Base-by-base conservation (phyloP, 2,797 vertebrate genomes). In the Nasua narica region DNA sequence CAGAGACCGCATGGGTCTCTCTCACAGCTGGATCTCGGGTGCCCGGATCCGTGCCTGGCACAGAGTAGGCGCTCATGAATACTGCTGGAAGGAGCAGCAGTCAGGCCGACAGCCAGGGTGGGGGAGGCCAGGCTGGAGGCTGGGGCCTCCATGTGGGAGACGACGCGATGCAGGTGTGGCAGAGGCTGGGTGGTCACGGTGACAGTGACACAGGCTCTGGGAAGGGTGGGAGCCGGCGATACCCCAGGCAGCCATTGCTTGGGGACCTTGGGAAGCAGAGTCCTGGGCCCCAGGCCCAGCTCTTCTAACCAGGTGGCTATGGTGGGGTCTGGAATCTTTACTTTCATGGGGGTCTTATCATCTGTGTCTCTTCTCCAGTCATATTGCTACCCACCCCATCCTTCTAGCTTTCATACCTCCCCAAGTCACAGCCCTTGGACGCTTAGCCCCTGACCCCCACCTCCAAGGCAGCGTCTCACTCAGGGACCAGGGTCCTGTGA, bases 181-280 rank as follows among this genome's bases (percentile, higher is more conserved):
- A 2, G 72, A 21, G 8, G 54, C 50, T 2, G 0, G 50, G 87
- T 35, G 62, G 82, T 19, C 19, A 2, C 1, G 0, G 67, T 12
- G 54, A 9, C 23, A 0, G 46, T 3, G 76, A 16, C 7, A 0
- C 0, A 6, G 27, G 70, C 32, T 9, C 69, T 58, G 54, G 52
- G 82, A 50, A 21, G 14, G 32, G 35, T 1, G 2, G 14, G 16
- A 13, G 78, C 54, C 29, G 23, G 37, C 2, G 0, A 1, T 11
- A 25, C 25, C 60, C 72, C 5, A 0, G 11, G 52, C 0, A 7
- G 50, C 16, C 25, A 5, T 65, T 7, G 0, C 11, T 3, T 0
- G 0, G 14, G 48, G 46, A 40, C 7, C 40, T 70, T 72, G 29
- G 21, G 12, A 54, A 25, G 10, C 70, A n/a, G 65, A 40, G 11